phyloP scores from a whole-genome alignment of 1,140 invertebrate species.

The Spodoptera frugiperda region DNA sequence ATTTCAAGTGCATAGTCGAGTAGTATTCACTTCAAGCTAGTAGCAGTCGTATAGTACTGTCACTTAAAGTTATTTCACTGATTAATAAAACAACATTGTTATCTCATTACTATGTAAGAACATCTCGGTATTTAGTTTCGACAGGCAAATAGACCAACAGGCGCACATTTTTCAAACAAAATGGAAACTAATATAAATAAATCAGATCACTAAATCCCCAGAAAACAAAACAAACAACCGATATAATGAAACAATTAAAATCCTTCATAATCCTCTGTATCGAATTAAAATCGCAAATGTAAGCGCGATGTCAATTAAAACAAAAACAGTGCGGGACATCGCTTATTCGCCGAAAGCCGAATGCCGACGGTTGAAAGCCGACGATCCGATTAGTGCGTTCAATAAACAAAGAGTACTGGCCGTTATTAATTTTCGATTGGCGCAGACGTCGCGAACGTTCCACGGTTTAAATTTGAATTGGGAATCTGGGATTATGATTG shows the following conservation, averaged over 20 bases:
- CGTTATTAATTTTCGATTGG: conserved; percentile 79
- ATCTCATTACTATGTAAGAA: no score
- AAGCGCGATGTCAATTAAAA: conserved; percentile 50
- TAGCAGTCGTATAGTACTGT: no score
- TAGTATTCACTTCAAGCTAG: no score
- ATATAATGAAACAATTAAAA: conserved; percentile 37
- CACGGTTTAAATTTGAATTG: conserved; percentile 51
- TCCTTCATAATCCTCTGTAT: conserved; percentile 22
- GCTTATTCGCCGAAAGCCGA: conserved; percentile 70
- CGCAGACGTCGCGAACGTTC: conserved; percentile 61
- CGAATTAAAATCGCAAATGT: conserved; percentile 48
- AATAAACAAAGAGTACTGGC: conserved; percentile 71
- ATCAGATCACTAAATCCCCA: no score
- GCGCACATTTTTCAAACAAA: no score
- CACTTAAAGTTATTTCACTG: no score
- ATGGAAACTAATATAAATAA: no score
- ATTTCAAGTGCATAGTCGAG: no score
- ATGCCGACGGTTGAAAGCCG: conserved; percentile 58
- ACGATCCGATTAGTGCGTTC: conserved; percentile 71
- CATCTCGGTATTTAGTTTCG: no score
- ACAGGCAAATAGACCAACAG: no score
- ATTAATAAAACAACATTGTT: no score
- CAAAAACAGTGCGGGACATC: conserved; percentile 56
- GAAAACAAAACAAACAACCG: neutral
- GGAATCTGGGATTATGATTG: conserved; percentile 38